Conservation (phyloP, 2,113 vertebrate genomes). For the Eudorcas thomsonii region DNA sequence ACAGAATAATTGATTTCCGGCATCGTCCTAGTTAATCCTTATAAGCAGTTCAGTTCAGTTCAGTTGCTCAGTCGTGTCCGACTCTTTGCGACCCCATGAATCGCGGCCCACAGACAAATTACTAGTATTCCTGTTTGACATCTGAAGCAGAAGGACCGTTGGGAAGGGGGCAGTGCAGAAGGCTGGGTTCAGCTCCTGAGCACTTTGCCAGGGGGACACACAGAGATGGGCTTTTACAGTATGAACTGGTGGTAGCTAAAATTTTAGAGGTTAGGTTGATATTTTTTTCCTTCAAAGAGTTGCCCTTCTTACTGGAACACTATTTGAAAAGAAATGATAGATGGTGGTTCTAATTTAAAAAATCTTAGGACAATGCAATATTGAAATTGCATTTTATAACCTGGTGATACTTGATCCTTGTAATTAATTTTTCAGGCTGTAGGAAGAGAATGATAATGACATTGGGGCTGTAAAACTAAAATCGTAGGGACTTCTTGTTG, state of each 20-base stretch:
- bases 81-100: too few species aligned
- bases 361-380: background rate
- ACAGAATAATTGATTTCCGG: background rate
- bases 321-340: background rate
- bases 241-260: background rate
- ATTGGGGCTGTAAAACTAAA: background rate
- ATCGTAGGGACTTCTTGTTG: background rate
- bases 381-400: background rate
- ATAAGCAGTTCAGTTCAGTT: too few species aligned
- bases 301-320: background rate
- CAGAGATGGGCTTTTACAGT: background rate
- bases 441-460: background rate
- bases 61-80: too few species aligned
- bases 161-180: background rate
- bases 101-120: background rate
- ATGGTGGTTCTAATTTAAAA: background rate
- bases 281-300: background rate
- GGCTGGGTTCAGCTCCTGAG: background rate
- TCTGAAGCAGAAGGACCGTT: background rate
- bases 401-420: background rate
- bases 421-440: background rate
- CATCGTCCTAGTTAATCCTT: background rate
- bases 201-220: fast-evolving
- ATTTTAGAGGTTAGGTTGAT: background rate
- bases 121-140: background rate